Conservation (phyloP, 2,113 vertebrate genomes). For the Leucopsar rothschildi region DNA sequence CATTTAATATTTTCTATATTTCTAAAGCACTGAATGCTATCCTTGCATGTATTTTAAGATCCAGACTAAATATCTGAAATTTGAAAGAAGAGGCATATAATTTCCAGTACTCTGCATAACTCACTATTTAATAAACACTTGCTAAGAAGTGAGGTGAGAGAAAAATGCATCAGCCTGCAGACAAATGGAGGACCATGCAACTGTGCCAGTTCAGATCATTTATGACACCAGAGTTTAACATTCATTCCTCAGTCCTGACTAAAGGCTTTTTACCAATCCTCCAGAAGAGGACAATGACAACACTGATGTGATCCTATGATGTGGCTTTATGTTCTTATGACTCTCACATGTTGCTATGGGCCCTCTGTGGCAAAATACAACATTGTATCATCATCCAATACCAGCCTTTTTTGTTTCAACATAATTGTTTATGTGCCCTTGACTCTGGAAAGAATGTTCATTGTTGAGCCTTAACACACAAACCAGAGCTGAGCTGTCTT, state of each 20-base stretch:
- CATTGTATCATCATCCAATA: not conserved
- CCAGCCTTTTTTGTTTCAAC: not conserved
- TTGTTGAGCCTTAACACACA: not conserved
- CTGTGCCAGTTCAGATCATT: not conserved
- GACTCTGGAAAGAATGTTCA: not conserved
- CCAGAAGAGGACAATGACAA: not conserved
- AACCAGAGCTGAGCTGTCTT: not conserved
- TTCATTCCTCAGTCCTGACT: not conserved
- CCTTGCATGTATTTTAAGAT: not conserved
- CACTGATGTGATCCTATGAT: not conserved
- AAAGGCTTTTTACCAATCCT: not conserved
- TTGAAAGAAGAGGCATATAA: not conserved
- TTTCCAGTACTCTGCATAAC: not conserved
- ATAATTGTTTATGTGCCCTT: not conserved
- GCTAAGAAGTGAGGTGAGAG: not conserved
- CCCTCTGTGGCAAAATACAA: not conserved
- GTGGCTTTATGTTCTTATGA: not conserved
- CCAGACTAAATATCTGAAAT: not conserved
- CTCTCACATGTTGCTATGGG: not conserved
- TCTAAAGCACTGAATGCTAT: not conserved
- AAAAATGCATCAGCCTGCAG: not conserved
- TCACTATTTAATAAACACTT: not conserved
- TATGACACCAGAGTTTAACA: not conserved
- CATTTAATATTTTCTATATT: not conserved
- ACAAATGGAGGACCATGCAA: not conserved